These are phyloP conservation scores for Hypsopygia costalis DNA, from an alignment of 2,888 invertebrate genomes.

Conservation along the genomic window DNA sequence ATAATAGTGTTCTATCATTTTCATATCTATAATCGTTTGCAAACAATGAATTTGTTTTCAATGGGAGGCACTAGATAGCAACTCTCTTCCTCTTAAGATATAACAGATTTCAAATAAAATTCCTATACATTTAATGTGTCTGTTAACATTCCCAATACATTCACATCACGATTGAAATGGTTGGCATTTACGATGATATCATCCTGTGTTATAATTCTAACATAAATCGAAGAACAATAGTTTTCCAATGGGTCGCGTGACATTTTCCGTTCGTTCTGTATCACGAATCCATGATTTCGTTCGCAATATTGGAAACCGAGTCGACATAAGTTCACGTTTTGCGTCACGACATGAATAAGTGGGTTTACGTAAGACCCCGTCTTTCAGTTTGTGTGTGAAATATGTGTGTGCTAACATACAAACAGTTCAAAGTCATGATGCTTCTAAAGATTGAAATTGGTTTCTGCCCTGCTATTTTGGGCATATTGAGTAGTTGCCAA, in stretches of 20 bases:
- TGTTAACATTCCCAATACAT: slow-evolving; percentile 6
- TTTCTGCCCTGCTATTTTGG: background rate
- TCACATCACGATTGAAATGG: slow-evolving; percentile 9
- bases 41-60: too few relatives aligned
- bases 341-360: slow-evolving; percentile 16
- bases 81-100: too few relatives aligned
- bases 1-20: too few relatives aligned
- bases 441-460: background rate
- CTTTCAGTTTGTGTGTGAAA: background rate
- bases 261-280: slow-evolving; percentile 27
- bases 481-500: background rate
- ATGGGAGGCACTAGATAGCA: too few relatives aligned
- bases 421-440: background rate
- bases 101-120: too few relatives aligned
- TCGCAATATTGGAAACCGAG: slow-evolving; percentile 21
- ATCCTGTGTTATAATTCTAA: slow-evolving; percentile 14
- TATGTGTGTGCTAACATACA: background rate
- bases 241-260: slow-evolving; percentile 27
- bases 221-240: slow-evolving; percentile 18
- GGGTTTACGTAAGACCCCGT: slow-evolving; percentile 12
- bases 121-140: background rate
- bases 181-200: slow-evolving; percentile 12
- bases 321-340: slow-evolving; percentile 18
- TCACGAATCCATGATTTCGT: slow-evolving; percentile 28
- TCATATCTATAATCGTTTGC: too few relatives aligned